Conservation (phyloP, 2,888 invertebrate species). For the Amaurobius ferox region DNA sequence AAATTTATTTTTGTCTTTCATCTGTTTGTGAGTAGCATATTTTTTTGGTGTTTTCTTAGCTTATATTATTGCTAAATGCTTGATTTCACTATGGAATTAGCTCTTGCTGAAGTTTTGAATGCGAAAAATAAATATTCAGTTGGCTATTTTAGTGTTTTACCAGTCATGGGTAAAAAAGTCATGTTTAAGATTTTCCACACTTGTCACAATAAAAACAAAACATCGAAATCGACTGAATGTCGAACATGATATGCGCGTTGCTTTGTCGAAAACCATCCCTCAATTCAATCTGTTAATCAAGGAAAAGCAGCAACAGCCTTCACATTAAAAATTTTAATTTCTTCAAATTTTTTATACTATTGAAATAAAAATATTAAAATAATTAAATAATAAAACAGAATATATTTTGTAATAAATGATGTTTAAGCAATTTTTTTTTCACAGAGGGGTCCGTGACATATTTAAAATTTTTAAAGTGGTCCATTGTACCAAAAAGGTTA, state of each 20-base stretch:
- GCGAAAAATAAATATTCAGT: constrained; percentile 30
- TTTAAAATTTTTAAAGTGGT: constrained; percentile 55
- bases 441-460: constrained; percentile 53
- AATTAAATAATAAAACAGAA: constrained; percentile 17
- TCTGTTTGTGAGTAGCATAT: no score
- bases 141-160: constrained; percentile 4
- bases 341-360: constrained; percentile 36
- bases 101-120: constrained; percentile 29
- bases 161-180: constrained; percentile 23
- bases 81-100: constrained; percentile 24
- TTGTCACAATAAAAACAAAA: no score
- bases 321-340: constrained; percentile 36
- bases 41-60: no score
- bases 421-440: constrained; percentile 4
- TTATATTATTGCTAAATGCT: no score
- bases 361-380: constrained; percentile 40
- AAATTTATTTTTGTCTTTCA: no score
- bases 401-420: no score
- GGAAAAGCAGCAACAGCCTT: constrained; percentile 39
- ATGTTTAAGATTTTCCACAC: no score
- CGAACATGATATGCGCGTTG: constrained; percentile 47
- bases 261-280: constrained; percentile 44
- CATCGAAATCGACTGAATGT: constrained; percentile 44
- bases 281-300: constrained; percentile 47
- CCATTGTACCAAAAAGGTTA: constrained; percentile 51